Conservation (phyloP, 2,113 vertebrate species). For the Rana temporaria region DNA sequence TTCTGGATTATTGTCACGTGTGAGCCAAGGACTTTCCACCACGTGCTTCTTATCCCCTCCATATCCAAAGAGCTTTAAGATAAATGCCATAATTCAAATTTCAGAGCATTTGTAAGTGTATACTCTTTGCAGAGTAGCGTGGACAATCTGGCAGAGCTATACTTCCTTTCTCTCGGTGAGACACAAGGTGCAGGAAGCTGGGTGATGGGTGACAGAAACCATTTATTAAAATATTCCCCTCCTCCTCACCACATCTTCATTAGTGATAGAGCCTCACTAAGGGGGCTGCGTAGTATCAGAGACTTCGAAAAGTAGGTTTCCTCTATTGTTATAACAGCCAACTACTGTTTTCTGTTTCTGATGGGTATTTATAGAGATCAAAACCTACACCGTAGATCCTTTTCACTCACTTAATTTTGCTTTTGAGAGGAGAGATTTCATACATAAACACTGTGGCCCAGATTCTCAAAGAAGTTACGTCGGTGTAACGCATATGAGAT, state of each 20-base stretch:
- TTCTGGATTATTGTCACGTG: slow-evolving; percentile 63
- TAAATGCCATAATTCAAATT: slow-evolving; percentile 65
- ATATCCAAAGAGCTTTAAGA: slow-evolving; percentile 68
- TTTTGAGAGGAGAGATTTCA: too few relatives aligned
- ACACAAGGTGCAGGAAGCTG: slow-evolving; percentile 15
- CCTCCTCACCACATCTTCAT: background rate
- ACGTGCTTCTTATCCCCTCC: slow-evolving; percentile 66
- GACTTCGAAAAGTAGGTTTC: too few relatives aligned
- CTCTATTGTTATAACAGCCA: too few relatives aligned
- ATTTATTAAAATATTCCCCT: slow-evolving; percentile 1
- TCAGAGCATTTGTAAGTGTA: background rate
- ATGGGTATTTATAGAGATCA: too few relatives aligned
- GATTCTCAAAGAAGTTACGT: too few relatives aligned
- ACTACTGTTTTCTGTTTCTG: too few relatives aligned
- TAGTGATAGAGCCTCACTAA: background rate
- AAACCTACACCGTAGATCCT: too few relatives aligned
- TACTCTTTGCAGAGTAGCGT: background rate
- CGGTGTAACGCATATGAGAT: too few relatives aligned
- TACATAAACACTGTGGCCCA: too few relatives aligned
- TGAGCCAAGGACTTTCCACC: slow-evolving; percentile 58
- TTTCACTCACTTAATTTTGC: too few relatives aligned
- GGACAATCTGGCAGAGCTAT: background rate
- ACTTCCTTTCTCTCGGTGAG: background rate
- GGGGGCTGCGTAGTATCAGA: too few relatives aligned
- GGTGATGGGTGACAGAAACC: slow-evolving; percentile 9